phyloP scores from a whole-genome alignment of 1,140 invertebrate genomes.

The Lutraria rhynchaena region DNA sequence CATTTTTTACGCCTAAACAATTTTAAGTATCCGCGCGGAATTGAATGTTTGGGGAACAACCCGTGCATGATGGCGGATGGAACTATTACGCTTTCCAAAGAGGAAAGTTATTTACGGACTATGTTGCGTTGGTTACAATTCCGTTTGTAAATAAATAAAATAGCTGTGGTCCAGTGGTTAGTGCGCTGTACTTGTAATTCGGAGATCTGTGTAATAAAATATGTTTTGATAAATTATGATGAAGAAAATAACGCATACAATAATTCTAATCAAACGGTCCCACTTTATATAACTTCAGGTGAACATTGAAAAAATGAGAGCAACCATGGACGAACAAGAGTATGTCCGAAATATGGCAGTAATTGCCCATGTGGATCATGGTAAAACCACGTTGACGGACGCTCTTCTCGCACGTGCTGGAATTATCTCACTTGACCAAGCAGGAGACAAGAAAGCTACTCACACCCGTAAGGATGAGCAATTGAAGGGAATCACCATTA shows the following conservation, averaged over 20 bases:
- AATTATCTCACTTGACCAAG: constrained; percentile 98
- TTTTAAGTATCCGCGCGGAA: too few species aligned
- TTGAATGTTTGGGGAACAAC: too few species aligned
- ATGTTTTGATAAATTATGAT: background rate
- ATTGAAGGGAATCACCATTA: constrained; percentile 99
- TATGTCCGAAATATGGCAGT: constrained; percentile 99
- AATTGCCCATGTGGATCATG: constrained; percentile 99
- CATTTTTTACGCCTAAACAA: too few species aligned
- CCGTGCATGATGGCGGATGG: too few species aligned
- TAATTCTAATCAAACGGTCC: background rate
- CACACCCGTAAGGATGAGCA: constrained; percentile 99
- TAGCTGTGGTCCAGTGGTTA: too few species aligned
- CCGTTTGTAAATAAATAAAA: background rate
- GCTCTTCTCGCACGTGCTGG: constrained; percentile 99
- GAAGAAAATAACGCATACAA: background rate
- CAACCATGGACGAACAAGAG: constrained; percentile 62
- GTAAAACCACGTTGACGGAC: constrained; percentile 99
- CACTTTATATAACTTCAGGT: too few species aligned
- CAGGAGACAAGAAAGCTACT: constrained; percentile 99
- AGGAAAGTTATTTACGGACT: too few species aligned
- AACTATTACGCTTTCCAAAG: too few species aligned
- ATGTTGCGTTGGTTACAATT: background rate
- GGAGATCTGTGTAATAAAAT: background rate
- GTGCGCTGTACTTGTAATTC: too few species aligned
- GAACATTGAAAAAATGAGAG: constrained; percentile 68